Percentiles rank a stretch among this genome's conserved stretches.
These are phyloP conservation scores for Psix sp. DNA, from an alignment of 1,140 invertebrate species.

Conservation along the genomic window DNA sequence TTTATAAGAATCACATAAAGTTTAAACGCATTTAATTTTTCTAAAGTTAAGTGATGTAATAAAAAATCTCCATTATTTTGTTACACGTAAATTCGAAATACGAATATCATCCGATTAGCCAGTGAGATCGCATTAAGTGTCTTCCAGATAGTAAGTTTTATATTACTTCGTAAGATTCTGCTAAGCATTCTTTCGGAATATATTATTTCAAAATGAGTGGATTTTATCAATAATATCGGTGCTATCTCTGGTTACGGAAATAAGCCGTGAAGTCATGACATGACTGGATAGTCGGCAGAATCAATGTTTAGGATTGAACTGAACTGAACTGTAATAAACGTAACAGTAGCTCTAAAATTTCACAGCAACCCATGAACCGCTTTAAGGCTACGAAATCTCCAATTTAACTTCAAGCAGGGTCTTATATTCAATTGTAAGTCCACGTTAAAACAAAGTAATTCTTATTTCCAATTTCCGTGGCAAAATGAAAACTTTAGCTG, in stretches of 20 bases:
- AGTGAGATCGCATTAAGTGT: conserved; percentile 1
- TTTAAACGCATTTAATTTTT: no score
- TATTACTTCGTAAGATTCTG: conserved; percentile 6
- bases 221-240: conserved; percentile 22
- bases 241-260: conserved; percentile 30
- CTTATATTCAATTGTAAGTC: conserved; percentile 13
- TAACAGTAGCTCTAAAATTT: conserved; percentile 23
- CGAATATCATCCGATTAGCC: background rate
- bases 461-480: conserved; percentile 1
- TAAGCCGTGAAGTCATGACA: conserved; percentile 13
- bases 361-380: conserved; percentile 8
- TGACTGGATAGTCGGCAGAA: conserved; percentile 1
- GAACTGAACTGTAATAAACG: conserved; percentile 28
- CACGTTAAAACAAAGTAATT: conserved; percentile 10
- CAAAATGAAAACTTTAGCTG: conserved; percentile 12
- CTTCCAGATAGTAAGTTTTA: conserved; percentile 4
- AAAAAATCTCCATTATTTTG: conserved; percentile 13
- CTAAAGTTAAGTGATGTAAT: no score
- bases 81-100: conserved; percentile 19
- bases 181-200: conserved; percentile 4
- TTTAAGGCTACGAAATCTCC: conserved; percentile 19
- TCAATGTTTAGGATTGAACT: background rate
- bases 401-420: conserved; percentile 14
- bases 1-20: no score
- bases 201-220: conserved; percentile 18